Conservation (phyloP, 1,140 invertebrate genomes). For the Macrobrachium nipponense region DNA sequence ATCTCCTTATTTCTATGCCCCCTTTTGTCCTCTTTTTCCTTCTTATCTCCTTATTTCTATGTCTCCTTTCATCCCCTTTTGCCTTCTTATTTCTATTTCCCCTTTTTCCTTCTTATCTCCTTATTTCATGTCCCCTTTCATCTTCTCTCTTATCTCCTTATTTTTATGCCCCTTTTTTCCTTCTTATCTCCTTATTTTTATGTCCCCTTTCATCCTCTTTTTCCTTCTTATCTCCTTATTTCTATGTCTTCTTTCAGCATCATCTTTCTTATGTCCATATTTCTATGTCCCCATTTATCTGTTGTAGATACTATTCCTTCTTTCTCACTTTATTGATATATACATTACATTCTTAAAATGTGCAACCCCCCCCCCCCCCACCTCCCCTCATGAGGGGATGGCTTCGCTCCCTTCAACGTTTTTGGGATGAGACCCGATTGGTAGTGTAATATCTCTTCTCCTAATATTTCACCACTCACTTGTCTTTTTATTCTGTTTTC, state of each 20-base stretch:
- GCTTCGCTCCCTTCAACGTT: too few relatives aligned
- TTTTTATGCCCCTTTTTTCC: background rate
- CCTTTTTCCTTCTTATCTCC: background rate
- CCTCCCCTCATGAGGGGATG: background rate
- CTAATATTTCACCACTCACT: background rate
- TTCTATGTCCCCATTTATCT: background rate
- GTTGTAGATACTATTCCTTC: background rate
- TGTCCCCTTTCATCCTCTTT: background rate
- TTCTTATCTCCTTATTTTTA: background rate
- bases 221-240: background rate
- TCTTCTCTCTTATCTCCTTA: background rate
- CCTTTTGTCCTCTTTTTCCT: background rate
- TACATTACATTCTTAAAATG: background rate
- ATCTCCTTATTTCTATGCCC: background rate
- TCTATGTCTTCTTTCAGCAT: too few relatives aligned
- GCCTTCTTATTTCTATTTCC: background rate
- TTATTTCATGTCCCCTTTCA: background rate
- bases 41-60: slow-evolving; percentile 2
- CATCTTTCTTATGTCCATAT: background rate
- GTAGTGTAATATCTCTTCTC: too few relatives aligned
- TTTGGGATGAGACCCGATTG: too few relatives aligned
- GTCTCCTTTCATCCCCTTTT: slow-evolving; percentile 1
- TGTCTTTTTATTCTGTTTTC: too few relatives aligned
- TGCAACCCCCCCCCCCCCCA: background rate
- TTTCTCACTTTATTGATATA: background rate